These are phyloP conservation scores for Pseudomyrmex concolor DNA, from an alignment of 1,140 invertebrate genomes.

Conservation along the genomic window DNA sequence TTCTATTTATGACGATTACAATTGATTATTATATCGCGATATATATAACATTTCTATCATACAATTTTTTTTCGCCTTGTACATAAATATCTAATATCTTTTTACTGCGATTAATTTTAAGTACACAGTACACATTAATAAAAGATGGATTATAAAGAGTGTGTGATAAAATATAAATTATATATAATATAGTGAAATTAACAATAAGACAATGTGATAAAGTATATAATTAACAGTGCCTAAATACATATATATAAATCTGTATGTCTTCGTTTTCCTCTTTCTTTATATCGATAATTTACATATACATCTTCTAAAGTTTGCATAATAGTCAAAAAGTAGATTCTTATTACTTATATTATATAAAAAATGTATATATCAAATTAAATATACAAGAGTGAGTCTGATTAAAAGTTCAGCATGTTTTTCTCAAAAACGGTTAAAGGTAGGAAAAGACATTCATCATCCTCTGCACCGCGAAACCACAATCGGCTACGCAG, in stretches of 20 bases:
- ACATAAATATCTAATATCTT: slow-evolving; percentile 6
- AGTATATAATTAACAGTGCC: slow-evolving; percentile 41
- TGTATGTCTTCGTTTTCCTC: neutral
- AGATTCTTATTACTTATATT: no score
- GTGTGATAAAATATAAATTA: slow-evolving; percentile 54
- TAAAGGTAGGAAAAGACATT: no score
- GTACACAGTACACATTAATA: slow-evolving; percentile 2
- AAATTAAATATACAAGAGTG: no score
- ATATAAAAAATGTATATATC: no score
- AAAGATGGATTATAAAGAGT: slow-evolving; percentile 16
- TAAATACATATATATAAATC: neutral
- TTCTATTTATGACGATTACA: slow-evolving; percentile 19
- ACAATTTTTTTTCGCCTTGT: slow-evolving; percentile 4
- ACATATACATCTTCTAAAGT: no score
- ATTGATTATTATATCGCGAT: slow-evolving; percentile 34
- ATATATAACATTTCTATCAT: neutral
- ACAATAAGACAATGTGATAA: slow-evolving; percentile 53
- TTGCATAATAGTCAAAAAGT: no score
- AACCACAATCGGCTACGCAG: no score
- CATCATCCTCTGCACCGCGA: no score
- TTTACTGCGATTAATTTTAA: slow-evolving; percentile 38
- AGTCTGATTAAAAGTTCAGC: no score
- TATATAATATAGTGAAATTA: slow-evolving; percentile 13
- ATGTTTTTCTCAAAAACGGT: no score
- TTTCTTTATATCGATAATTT: no score